Evolutionary conservation across 2,113 vertebrate genomes (phyloP).

Genomic region (Pimephales promelas): DNA sequence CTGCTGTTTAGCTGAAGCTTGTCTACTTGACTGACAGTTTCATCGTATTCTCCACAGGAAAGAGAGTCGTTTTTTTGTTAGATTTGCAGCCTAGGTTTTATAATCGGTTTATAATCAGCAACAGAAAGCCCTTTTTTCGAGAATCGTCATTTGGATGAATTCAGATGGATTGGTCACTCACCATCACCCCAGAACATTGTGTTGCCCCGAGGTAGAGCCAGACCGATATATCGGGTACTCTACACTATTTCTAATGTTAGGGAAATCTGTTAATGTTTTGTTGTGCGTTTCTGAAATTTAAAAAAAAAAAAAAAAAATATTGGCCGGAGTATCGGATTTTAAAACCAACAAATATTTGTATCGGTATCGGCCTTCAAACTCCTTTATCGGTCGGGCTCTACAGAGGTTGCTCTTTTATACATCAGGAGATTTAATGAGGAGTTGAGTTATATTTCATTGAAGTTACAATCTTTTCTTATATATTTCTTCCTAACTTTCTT

Average conservation of each 20-base stretch:
- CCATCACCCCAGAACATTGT: not conserved
- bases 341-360: too few relatives aligned
- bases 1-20: not conserved
- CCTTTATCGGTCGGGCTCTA: too few relatives aligned
- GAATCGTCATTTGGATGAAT: not conserved
- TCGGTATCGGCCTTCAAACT: too few relatives aligned
- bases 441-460: not conserved
- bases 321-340: too few relatives aligned
- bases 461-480: not conserved
- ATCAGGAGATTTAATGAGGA: not conserved
- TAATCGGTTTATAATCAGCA: not conserved
- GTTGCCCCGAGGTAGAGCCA: not conserved
- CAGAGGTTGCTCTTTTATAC: not conserved
- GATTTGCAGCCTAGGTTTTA: not conserved
- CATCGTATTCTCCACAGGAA: not conserved
- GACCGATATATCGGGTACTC: too few relatives aligned
- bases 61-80: not conserved
- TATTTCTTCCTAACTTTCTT: not conserved
- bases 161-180: not conserved
- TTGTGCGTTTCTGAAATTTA: too few relatives aligned
- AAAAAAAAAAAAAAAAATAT: too few relatives aligned
- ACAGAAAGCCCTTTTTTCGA: not conserved
- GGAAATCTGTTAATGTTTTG: too few relatives aligned
- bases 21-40: not conserved
- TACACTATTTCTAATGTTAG: too few relatives aligned